Base-by-base conservation (phyloP, 2,888 invertebrate genomes). In the Tiphia femorata region DNA sequence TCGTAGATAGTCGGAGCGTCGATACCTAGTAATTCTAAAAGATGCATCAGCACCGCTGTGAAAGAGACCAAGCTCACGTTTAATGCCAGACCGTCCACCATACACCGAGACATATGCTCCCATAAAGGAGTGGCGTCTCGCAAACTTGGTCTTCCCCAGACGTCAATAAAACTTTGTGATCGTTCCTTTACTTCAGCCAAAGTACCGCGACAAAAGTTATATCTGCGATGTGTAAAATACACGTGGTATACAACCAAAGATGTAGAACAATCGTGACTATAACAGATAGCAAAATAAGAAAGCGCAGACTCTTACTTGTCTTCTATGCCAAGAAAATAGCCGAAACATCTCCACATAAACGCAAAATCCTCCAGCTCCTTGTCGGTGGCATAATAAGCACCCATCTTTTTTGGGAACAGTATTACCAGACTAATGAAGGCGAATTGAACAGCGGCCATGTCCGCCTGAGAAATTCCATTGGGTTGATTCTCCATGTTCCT, bases 381-480 rank as follows among this genome's bases (percentile, higher is more conserved):
- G 1, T 83, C 77, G 14, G 77, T 81, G 1, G 79, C 80, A 7
- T 77, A 64, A 23, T 77, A 75, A 3, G 81, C 67, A 1, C 84
- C 85, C 56, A 86, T 83, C 20, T 75, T 63, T n/a, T 80, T 64
- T 0, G 87, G 86, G 51, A 84, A 84, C 51, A 86, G 72, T 5
- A 87, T 64, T 1, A 84, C 59, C 5, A 85, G 61, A 0, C 86
- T 86, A 20, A 87, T 76, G 67, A 88, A 87, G 0, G 85, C 86
- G 67, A 85, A 85, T 64, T 87, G 87, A 0, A 87, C 87, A 2
- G 82, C 38, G 0, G 82, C 76, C 88, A 88, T 87, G 60, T 87
- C 86, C 25, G 81, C 80, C 64, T 88, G 88, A 51, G 84, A 86
- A 3, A 88, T 7, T n/a, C 40, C 41, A 14, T n/a, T 56, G 5